phyloP scores from a whole-genome alignment of 2,113 vertebrate genomes.

The Equus quagga region DNA sequence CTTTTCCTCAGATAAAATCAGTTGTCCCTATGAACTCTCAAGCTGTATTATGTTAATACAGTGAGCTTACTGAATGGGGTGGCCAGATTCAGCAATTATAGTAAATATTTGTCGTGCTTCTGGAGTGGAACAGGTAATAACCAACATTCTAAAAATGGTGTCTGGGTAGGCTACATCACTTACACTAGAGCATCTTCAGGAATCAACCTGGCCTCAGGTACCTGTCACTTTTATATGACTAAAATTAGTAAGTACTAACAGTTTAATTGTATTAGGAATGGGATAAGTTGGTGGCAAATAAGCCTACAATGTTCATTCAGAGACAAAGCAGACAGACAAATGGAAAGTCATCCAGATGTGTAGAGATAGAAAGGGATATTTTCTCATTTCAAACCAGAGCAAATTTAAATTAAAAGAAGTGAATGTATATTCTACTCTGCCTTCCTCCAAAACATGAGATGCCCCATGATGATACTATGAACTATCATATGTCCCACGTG shows the following conservation, averaged over 20 bases:
- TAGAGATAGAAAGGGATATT: background rate
- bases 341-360: background rate
- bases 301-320: background rate
- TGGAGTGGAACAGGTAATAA: background rate
- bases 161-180: background rate
- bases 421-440: background rate
- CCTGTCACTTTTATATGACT: background rate
- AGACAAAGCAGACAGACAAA: background rate
- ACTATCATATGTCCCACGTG: background rate
- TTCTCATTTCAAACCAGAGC: background rate
- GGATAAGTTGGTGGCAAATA: background rate
- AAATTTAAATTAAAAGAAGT: background rate
- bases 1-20: background rate
- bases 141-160: background rate
- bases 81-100: background rate
- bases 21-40: background rate
- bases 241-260: background rate
- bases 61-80: background rate
- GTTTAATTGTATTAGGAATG: background rate
- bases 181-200: background rate
- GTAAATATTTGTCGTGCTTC: background rate
- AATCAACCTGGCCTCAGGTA: background rate
- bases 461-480: background rate
- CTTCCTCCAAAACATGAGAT: background rate
- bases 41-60: background rate